Base-by-base conservation (phyloP, 2,888 invertebrate genomes). In the Ophion obscuratus region DNA sequence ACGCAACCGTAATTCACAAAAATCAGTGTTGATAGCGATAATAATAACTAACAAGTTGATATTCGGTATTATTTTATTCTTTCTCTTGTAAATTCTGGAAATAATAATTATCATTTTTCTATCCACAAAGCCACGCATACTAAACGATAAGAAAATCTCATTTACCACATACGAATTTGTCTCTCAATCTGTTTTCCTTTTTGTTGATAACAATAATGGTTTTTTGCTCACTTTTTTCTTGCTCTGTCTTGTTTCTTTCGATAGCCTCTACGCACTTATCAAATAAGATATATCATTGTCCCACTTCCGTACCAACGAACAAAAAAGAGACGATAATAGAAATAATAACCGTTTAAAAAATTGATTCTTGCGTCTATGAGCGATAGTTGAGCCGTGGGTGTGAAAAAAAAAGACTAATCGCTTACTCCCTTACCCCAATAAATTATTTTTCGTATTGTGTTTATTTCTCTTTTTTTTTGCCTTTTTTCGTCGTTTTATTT, bases 221-320 rank as follows among this genome's bases (percentile, higher is more conserved):
- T 86, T 61, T 62, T 83, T 53, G 71, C 64, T 20, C 62, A 87
- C 74, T 57, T 57, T 78, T 68, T 79, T 70, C 24, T 53, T 88
- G 81, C 74, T 62, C 71, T 77, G 27, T 61, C 20, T 84, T 77
- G 81, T 57, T 59, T 76, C 86, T 87, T 84, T 88, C 85, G 81
- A 74, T 91, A 90, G 90, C 91, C 89, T 92, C 90, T 91, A 88
- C 88, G 84, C 80, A 89, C 89, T 90, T 89, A 88, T 61, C 89
- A 87, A 89, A 88, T 83, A 84, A 83, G 67, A 86, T 81, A 87
- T 86, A 85, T 85, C 84, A 81, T 87, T 88, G 67, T 85, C 71
- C 84, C 79, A 67, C 36, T 67, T 76, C 77, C 68, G 64, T 59
- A 79, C 61, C 71, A 36, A 71, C 36, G 47, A 47, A 76, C 66